Conservation (phyloP, 2,797 vertebrate genomes). For the Coilia nasus region DNA sequence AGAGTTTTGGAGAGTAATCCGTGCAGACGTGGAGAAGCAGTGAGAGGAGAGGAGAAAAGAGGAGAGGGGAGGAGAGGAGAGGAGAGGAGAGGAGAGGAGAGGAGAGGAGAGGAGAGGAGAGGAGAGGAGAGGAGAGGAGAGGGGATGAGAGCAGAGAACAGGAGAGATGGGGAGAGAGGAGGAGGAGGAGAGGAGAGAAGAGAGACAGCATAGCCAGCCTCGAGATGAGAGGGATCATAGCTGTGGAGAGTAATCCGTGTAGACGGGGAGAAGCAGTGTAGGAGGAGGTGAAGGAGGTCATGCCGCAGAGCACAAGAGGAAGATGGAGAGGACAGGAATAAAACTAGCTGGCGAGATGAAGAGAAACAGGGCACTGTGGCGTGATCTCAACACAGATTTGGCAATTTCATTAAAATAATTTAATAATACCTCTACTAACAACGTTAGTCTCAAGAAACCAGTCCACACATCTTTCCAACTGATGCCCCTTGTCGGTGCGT, state of each 20-base stretch:
- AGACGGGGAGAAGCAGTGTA: background rate
- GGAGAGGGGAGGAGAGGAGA: too few relatives aligned
- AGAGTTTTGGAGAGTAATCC: too few relatives aligned
- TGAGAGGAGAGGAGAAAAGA: too few relatives aligned
- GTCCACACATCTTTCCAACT: too few relatives aligned
- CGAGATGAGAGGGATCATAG: slow-evolving; percentile 43
- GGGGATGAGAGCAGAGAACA: too few relatives aligned
- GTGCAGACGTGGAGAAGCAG: too few relatives aligned
- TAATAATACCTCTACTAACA: background rate
- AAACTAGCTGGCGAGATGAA: background rate
- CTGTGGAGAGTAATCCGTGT: slow-evolving; percentile 17
- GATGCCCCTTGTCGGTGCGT: too few relatives aligned
- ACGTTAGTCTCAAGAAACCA: too few relatives aligned
- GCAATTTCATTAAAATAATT: background rate
- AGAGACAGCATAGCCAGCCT: background rate
- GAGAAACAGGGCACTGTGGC: background rate
- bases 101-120: too few relatives aligned
- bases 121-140: too few relatives aligned
- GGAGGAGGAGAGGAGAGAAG: background rate
- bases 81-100: too few relatives aligned
- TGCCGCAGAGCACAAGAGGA: background rate
- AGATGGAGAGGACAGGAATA: background rate
- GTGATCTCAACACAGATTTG: background rate
- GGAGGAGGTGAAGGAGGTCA: background rate
- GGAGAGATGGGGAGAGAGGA: too few relatives aligned